These are phyloP conservation scores for Luidia sarsii DNA, from an alignment of 53 echinoderm and acorn worm genomes.

Conservation along the genomic window DNA sequence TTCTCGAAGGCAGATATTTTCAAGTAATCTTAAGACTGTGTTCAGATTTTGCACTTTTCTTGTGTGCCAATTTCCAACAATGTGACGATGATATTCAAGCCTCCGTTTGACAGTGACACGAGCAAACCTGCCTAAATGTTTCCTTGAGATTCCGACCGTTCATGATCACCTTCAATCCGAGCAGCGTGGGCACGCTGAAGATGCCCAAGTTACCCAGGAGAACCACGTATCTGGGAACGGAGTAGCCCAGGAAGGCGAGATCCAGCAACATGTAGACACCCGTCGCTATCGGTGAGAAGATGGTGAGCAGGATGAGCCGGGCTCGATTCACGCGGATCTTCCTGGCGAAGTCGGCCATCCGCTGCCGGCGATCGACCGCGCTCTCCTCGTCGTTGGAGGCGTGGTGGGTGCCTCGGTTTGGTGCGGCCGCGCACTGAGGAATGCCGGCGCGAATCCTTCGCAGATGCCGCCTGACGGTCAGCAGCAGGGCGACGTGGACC, in stretches of 20 bases:
- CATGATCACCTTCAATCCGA: background rate
- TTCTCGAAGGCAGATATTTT: too few species aligned
- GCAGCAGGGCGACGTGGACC: background rate
- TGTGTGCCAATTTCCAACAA: too few species aligned
- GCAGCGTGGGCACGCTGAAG: background rate
- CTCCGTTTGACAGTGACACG: background rate
- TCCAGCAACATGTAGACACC: background rate
- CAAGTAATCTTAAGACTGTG: too few species aligned
- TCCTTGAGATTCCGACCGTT: background rate
- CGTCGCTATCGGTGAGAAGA: background rate
- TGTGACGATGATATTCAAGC: too few species aligned
- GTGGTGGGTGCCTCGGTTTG: background rate
- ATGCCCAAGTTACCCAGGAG: background rate
- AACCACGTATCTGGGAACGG: constrained; percentile 5
- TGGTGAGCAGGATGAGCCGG: background rate
- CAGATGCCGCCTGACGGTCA: constrained; percentile 30
- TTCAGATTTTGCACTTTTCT: too few species aligned
- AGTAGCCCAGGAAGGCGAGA: constrained; percentile 5
- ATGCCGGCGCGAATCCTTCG: constrained; percentile 33
- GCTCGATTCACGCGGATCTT: constrained; percentile 24
- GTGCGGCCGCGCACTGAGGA: background rate
- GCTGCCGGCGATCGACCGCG: background rate
- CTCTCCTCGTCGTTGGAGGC: background rate
- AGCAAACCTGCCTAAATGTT: constrained; percentile 8
- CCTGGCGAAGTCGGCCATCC: background rate